phyloP scores from a whole-genome alignment of 2,797 vertebrate genomes.

The Salarias fasciatus region DNA sequence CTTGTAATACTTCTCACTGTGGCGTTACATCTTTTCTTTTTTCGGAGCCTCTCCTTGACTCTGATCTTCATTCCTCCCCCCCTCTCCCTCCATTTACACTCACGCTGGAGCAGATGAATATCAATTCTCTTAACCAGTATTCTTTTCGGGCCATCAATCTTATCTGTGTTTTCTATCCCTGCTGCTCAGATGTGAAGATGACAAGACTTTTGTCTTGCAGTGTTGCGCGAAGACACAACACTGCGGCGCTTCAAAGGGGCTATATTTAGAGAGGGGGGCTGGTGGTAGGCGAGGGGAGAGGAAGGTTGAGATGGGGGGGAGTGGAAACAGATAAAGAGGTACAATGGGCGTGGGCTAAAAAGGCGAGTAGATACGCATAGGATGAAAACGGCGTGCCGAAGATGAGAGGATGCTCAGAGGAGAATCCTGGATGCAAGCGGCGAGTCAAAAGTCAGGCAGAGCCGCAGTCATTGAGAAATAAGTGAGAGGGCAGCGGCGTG shows the following conservation, averaged over 20 bases:
- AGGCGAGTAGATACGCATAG: slow-evolving; percentile 47
- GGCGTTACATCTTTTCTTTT: slow-evolving; percentile 25
- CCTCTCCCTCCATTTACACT: slow-evolving; percentile 45
- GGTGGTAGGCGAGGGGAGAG: slow-evolving; percentile 17
- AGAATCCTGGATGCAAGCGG: slow-evolving; percentile 55
- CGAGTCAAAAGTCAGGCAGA: slow-evolving; percentile 42
- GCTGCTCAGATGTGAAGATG: slow-evolving; percentile 70
- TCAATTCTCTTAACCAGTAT: slow-evolving; percentile 64
- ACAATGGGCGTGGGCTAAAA: slow-evolving; percentile 49
- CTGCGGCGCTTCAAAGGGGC: slow-evolving; percentile 77
- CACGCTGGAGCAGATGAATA: slow-evolving; percentile 62
- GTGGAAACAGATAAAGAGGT: slow-evolving; percentile 56
- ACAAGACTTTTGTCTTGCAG: slow-evolving; percentile 79
- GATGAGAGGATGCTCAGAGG: slow-evolving; percentile 57
- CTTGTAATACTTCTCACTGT: background rate
- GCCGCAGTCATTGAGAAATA: slow-evolving; percentile 55
- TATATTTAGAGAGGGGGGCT: slow-evolving; percentile 76
- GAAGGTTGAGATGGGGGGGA: slow-evolving; percentile 7
- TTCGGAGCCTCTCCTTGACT: slow-evolving; percentile 24
- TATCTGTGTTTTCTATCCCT: slow-evolving; percentile 59
- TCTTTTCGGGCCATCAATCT: slow-evolving; percentile 69
- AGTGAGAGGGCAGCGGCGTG: slow-evolving; percentile 23
- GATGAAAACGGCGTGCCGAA: slow-evolving; percentile 57
- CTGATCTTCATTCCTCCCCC: slow-evolving; percentile 16
- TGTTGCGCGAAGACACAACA: slow-evolving; percentile 73